Evolutionary conservation across 2,797 vertebrate species (phyloP).

Genomic region (Bovichtus variegatus): DNA sequence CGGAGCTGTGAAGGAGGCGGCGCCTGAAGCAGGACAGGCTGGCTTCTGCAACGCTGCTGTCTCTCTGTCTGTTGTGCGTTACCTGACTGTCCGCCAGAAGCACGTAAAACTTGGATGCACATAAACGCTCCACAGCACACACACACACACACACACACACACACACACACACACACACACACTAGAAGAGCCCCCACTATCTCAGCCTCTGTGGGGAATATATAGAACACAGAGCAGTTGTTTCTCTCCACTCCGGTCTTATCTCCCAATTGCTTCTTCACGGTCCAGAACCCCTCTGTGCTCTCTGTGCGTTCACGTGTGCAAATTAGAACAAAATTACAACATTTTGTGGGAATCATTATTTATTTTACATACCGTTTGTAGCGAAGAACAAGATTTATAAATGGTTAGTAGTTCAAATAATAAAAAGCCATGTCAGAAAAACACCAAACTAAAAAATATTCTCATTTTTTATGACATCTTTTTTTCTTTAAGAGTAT

Average conservation of each 20-base stretch:
- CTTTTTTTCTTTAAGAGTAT: not conserved
- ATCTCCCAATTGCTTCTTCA: slow-evolving; percentile 14
- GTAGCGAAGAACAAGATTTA: not conserved
- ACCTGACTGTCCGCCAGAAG: slow-evolving; percentile 9
- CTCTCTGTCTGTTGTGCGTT: slow-evolving; percentile 1
- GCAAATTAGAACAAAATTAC: not conserved
- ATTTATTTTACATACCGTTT: not conserved
- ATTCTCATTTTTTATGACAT: not conserved
- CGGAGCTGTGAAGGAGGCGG: slow-evolving; percentile 1
- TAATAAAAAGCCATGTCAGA: too few relatives aligned
- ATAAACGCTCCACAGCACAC: slow-evolving; percentile 6
- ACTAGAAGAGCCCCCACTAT: not conserved
- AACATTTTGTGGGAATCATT: not conserved
- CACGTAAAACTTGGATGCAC: slow-evolving; percentile 10
- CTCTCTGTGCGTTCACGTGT: not conserved
- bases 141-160: slow-evolving; percentile 2
- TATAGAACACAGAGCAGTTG: not conserved
- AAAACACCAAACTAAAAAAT: too few relatives aligned
- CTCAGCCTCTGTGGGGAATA: slow-evolving; percentile 11
- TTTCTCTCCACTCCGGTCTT: not conserved
- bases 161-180: not conserved
- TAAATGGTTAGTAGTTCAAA: not conserved
- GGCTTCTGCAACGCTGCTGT: not conserved
- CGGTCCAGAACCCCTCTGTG: slow-evolving; percentile 5
- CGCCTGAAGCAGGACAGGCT: slow-evolving; percentile 8